Conservation (phyloP, 2,888 invertebrate species). For the Acholoe squamosa region DNA sequence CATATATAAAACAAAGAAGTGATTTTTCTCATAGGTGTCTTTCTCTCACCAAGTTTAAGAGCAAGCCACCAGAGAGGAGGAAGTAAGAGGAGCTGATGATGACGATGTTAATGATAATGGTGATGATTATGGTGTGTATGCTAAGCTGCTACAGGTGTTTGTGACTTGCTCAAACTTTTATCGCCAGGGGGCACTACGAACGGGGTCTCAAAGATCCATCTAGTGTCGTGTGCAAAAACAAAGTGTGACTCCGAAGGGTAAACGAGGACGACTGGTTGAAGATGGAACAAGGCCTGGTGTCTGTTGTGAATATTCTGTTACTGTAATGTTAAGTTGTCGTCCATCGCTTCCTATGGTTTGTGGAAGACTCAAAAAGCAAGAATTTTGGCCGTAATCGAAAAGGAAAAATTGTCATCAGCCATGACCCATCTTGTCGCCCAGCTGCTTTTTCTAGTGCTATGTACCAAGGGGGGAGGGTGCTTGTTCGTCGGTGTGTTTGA, state of each 20-base stretch:
- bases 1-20: slow-evolving; percentile 12
- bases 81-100: neutral
- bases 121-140: slow-evolving; percentile 51
- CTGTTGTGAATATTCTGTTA: slow-evolving; percentile 19
- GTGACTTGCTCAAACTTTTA: slow-evolving; percentile 52
- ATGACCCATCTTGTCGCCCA: slow-evolving; percentile 45
- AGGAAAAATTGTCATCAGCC: neutral
- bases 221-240: slow-evolving; percentile 49
- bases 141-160: slow-evolving; percentile 54
- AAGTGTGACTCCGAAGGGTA: slow-evolving; percentile 21
- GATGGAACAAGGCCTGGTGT: slow-evolving; percentile 1
- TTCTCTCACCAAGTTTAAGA: slow-evolving; percentile 48
- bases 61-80: slow-evolving; percentile 8
- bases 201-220: slow-evolving; percentile 50
- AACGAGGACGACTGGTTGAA: neutral
- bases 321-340: slow-evolving; percentile 23
- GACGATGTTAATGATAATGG: neutral
- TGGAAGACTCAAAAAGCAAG: neutral
- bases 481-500: slow-evolving; percentile 32
- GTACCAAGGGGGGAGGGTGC: slow-evolving; percentile 47
- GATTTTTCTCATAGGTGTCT: slow-evolving; percentile 48
- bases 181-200: slow-evolving; percentile 39
- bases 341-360: neutral
- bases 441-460: slow-evolving; percentile 54
- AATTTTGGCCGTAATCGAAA: neutral